These are phyloP conservation scores for Disparrhopalites patrizii DNA, from an alignment of 2,888 invertebrate species.

Conservation along the genomic window DNA sequence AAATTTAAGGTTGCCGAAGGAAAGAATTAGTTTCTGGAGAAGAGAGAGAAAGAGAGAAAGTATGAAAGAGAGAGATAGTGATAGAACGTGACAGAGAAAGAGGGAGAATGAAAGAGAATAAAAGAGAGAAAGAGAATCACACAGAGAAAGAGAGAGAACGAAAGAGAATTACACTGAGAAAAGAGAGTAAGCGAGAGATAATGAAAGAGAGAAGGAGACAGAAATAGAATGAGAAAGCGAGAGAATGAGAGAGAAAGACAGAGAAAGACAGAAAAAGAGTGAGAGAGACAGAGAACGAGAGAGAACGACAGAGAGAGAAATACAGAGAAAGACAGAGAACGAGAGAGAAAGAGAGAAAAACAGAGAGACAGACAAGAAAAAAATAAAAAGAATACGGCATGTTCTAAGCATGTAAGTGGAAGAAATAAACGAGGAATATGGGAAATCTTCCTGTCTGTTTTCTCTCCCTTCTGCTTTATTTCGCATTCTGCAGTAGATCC, in stretches of 20 bases:
- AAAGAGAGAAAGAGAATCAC: too few relatives aligned
- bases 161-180: too few relatives aligned
- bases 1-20: too few relatives aligned
- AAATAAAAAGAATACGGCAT: neutral
- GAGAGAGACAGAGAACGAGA: too few relatives aligned
- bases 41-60: neutral
- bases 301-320: too few relatives aligned
- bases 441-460: slow-evolving; percentile 23
- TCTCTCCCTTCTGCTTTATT: slow-evolving; percentile 14
- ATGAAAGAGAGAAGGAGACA: too few relatives aligned
- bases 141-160: too few relatives aligned
- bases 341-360: neutral
- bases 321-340: neutral
- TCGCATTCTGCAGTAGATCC: too few relatives aligned
- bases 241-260: neutral
- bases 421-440: slow-evolving; percentile 28
- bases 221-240: neutral
- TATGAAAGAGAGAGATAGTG: neutral
- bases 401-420: neutral
- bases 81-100: slow-evolving; percentile 13
- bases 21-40: too few relatives aligned
- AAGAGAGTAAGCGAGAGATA: too few relatives aligned
- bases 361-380: neutral
- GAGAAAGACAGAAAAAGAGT: too few relatives aligned
- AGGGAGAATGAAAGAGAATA: slow-evolving; percentile 13